These are phyloP conservation scores for Sebastes kiyomatsui DNA, from an alignment of 2,797 vertebrate genomes.

Conservation along the genomic window DNA sequence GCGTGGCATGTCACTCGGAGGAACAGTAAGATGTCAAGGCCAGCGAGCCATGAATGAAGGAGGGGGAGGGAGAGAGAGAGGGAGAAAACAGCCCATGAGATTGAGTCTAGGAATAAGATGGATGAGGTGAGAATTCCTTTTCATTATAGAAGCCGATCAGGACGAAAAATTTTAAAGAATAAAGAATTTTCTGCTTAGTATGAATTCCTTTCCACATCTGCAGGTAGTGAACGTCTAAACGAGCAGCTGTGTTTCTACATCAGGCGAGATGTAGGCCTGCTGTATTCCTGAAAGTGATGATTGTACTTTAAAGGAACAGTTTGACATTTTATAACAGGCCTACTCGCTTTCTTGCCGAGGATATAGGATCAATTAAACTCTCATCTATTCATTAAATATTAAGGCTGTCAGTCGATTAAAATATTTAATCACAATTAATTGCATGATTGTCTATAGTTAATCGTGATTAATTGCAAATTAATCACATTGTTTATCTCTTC, in stretches of 20 bases:
- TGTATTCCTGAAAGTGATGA: not conserved
- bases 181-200: slow-evolving; percentile 25
- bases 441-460: too few relatives aligned
- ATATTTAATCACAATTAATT: too few relatives aligned
- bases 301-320: not conserved
- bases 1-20: slow-evolving; percentile 52
- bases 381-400: not conserved
- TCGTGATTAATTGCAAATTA: too few relatives aligned
- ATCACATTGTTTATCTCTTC: too few relatives aligned
- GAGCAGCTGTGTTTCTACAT: slow-evolving; percentile 14
- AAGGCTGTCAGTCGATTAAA: too few relatives aligned
- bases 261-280: not conserved
- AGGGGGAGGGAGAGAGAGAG: slow-evolving; percentile 16
- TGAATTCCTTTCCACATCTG: slow-evolving; percentile 43
- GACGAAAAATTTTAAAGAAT: not conserved
- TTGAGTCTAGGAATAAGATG: slow-evolving; percentile 61
- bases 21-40: slow-evolving; percentile 65
- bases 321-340: not conserved
- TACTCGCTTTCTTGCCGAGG: not conserved
- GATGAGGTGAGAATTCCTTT: slow-evolving; percentile 72
- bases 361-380: not conserved
- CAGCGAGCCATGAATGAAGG: slow-evolving; percentile 39
- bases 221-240: slow-evolving; percentile 16
- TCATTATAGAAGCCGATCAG: slow-evolving; percentile 45
- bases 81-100: slow-evolving; percentile 28